Conservation (phyloP, 1,140 invertebrate genomes). For the Pemphigus obesinymphae region DNA sequence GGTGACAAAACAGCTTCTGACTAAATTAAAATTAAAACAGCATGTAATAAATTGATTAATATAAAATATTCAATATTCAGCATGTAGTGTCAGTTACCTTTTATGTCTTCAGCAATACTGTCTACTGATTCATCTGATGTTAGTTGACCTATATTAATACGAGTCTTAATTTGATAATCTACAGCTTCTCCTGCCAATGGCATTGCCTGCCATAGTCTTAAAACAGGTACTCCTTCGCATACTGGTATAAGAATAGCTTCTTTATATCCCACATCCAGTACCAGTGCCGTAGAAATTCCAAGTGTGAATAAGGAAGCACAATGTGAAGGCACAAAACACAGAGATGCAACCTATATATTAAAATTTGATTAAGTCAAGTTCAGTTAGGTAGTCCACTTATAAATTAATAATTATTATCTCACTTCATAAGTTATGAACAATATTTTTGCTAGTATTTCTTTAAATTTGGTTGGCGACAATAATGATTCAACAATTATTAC, state of each 20-base stretch:
- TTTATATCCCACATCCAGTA: slow-evolving; percentile 80
- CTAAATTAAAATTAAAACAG: slow-evolving; percentile 42
- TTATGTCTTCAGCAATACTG: slow-evolving; percentile 42
- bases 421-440: slow-evolving; percentile 91
- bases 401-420: slow-evolving; percentile 46
- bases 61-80: background rate
- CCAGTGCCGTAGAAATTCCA: slow-evolving; percentile 70
- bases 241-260: slow-evolving; percentile 79
- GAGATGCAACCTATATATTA: slow-evolving; percentile 56
- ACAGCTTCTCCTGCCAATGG: slow-evolving; percentile 65
- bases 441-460: slow-evolving; percentile 84
- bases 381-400: background rate
- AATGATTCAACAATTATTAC: slow-evolving; percentile 88
- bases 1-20: slow-evolving; percentile 76
- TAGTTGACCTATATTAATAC: slow-evolving; percentile 1
- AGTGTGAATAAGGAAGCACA: slow-evolving; percentile 72
- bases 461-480: slow-evolving; percentile 71
- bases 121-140: background rate
- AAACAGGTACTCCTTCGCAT: slow-evolving; percentile 74
- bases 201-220: slow-evolving; percentile 73
- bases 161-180: slow-evolving; percentile 51
- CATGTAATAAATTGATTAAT: background rate
- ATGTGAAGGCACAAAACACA: slow-evolving; percentile 72
- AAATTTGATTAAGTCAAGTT: too few relatives aligned
- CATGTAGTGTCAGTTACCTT: slow-evolving; percentile 4